Evolutionary conservation across 2,113 vertebrate species (phyloP).

Genomic region (Columba livia): DNA sequence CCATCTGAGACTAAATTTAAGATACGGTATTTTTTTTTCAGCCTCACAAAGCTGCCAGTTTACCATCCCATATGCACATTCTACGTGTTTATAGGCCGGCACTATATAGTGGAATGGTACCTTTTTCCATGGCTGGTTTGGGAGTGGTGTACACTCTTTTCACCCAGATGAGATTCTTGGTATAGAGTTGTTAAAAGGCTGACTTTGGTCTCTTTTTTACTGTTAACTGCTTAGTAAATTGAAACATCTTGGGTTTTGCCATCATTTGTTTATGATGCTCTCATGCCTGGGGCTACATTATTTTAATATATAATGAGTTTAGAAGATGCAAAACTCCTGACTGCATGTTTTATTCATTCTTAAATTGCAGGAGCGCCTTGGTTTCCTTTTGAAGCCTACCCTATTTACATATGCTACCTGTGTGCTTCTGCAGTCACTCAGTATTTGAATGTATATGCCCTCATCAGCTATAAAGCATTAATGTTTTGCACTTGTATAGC

Average conservation of each 20-base stretch:
- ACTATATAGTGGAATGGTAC: not conserved
- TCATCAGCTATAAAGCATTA: slow-evolving; percentile 36
- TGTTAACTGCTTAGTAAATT: not conserved
- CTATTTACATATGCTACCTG: slow-evolving; percentile 47
- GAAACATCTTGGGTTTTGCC: not conserved
- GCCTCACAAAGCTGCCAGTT: not conserved
- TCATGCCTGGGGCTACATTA: not conserved
- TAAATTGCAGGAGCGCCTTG: not conserved
- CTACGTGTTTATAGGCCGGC: not conserved
- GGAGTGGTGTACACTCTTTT: not conserved
- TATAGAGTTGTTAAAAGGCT: not conserved
- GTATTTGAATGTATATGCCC: slow-evolving; percentile 57
- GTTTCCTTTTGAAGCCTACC: slow-evolving; percentile 52
- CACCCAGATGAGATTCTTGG: not conserved
- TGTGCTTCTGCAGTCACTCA: slow-evolving; percentile 6
- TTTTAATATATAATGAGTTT: slow-evolving; percentile 3
- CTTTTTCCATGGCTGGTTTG: not conserved
- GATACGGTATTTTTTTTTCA: not conserved
- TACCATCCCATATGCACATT: not conserved
- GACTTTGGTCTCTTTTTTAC: not conserved
- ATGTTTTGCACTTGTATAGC: slow-evolving; percentile 61
- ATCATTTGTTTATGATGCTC: not conserved
- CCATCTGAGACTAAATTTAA: not conserved
- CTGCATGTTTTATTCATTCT: slow-evolving; percentile 53
- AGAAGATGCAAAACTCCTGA: slow-evolving; percentile 16